Conservation (phyloP, 2,797 vertebrate species). For the Bovichtus diacanthus region DNA sequence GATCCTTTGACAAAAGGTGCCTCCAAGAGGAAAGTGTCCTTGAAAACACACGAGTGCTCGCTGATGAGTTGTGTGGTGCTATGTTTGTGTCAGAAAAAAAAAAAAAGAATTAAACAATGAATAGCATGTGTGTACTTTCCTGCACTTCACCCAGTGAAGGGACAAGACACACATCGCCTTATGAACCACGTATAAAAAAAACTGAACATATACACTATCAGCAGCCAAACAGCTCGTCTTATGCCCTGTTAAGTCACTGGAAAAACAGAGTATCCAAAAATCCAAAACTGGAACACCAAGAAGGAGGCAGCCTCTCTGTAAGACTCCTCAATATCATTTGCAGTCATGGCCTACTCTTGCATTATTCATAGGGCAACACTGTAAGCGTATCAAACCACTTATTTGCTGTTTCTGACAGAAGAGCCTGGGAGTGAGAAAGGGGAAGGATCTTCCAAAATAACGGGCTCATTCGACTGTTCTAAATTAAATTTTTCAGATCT, state of each 20-base stretch:
- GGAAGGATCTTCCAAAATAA: conserved; percentile 36
- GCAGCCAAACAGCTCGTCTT: conserved; percentile 17
- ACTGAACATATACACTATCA: conserved; percentile 14
- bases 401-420: conserved; percentile 36
- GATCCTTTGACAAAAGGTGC: conserved; percentile 54
- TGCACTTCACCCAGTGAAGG: not conserved
- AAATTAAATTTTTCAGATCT: conserved; percentile 33
- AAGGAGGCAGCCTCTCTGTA: conserved; percentile 26
- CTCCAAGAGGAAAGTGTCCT: conserved; percentile 53
- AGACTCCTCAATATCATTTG: conserved; percentile 47
- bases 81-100: conserved; percentile 1
- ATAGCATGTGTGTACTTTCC: not conserved
- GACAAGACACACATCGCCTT: not conserved
- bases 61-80: conserved; percentile 6
- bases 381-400: conserved; percentile 49
- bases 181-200: conserved; percentile 20
- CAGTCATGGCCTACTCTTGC: conserved; percentile 42
- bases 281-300: conserved; percentile 32
- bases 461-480: conserved; percentile 17
- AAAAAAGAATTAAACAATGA: conserved; percentile 11
- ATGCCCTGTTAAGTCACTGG: not conserved
- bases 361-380: conserved; percentile 66
- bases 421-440: conserved; percentile 30
- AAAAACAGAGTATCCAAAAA: conserved; percentile 19
- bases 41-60: conserved; percentile 41